A percentile compares a stretch with the other conserved stretches of the same genome.
These are phyloP conservation scores for Athalia circularis DNA, from an alignment of 2,888 invertebrate genomes.

Conservation along the genomic window DNA sequence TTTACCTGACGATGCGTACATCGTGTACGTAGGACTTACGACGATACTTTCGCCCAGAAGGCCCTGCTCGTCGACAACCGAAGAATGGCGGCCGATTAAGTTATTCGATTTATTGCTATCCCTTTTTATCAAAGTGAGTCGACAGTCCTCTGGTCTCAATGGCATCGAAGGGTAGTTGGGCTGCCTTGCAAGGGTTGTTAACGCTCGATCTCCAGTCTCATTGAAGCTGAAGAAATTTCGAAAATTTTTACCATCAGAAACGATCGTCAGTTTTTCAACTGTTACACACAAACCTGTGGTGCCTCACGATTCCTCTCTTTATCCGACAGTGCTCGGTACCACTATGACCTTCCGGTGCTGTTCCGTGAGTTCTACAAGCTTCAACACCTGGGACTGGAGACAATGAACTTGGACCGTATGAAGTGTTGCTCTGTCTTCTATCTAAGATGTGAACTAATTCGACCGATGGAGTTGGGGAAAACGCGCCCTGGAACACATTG, in stretches of 20 bases:
- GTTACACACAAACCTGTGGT: conserved; percentile 66
- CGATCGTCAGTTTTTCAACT: neutral
- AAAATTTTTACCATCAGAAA: neutral
- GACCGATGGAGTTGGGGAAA: conserved; percentile 72
- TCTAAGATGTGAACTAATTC: conserved; percentile 71
- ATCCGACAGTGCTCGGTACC: conserved; percentile 71
- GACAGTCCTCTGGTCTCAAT: conserved; percentile 68
- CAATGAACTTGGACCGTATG: conserved; percentile 69
- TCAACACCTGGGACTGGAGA: conserved; percentile 71
- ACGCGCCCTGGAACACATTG: conserved; percentile 67
- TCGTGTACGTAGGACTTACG: conserved; percentile 69
- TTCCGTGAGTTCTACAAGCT: conserved; percentile 71
- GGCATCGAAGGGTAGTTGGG: conserved; percentile 73
- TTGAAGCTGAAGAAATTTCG: conserved; percentile 64
- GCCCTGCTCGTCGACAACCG: conserved; percentile 66
- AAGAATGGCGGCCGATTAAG: conserved; percentile 62
- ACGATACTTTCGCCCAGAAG: conserved; percentile 57
- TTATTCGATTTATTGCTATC: conserved; percentile 59
- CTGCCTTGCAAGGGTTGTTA: conserved; percentile 71
- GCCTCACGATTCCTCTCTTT: conserved; percentile 71
- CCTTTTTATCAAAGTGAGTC: conserved; percentile 66
- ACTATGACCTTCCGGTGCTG: conserved; percentile 67
- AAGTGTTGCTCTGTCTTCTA: conserved; percentile 69
- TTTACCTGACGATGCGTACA: conserved; percentile 69
- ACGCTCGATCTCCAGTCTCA: conserved; percentile 70